Conservation (phyloP, 2,113 vertebrate species). For the Crotophaga sulcirostris region DNA sequence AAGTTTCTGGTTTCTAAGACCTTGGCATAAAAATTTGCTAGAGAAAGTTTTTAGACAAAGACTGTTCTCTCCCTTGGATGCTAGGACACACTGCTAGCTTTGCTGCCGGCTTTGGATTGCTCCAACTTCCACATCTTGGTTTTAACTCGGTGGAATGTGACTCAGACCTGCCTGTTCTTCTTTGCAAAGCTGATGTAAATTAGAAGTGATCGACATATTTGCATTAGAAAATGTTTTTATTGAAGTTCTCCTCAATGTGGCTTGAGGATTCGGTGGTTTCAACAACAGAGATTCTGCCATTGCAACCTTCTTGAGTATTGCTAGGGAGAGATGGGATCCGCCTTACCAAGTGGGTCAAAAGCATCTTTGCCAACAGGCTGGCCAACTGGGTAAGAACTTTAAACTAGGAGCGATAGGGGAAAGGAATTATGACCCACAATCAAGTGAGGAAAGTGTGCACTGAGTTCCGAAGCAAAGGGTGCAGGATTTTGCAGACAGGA, state of each 20-base stretch:
- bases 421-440: background rate
- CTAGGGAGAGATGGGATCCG: background rate
- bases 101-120: background rate
- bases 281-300: background rate
- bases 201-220: background rate
- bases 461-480: background rate
- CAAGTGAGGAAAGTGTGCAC: background rate
- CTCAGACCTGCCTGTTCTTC: background rate
- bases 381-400: background rate
- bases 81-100: background rate
- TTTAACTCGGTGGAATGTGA: background rate
- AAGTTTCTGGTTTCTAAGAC: background rate
- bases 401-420: background rate
- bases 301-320: background rate
- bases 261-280: background rate
- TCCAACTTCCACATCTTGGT: background rate
- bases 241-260: background rate
- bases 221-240: background rate
- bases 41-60: background rate
- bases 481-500: background rate
- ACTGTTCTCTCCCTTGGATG: fast-evolving
- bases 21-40: background rate
- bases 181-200: background rate
- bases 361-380: background rate
- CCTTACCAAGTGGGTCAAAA: background rate